phyloP scores from a whole-genome alignment of 2,113 vertebrate species.

The Ptychochromis oligacanthus region DNA sequence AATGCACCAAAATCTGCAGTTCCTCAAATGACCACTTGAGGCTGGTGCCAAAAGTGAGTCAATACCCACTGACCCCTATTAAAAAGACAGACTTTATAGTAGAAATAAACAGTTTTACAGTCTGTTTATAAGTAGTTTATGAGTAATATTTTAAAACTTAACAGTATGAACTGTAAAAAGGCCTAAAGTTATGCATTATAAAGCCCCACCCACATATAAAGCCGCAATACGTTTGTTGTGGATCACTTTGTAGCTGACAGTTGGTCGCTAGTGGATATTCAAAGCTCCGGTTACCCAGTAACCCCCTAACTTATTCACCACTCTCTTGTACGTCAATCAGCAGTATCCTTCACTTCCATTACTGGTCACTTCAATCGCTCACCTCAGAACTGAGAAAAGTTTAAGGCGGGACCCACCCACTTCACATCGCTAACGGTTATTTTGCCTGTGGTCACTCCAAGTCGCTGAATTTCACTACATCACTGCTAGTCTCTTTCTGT shows the following conservation, averaged over 20 bases:
- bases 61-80: not conserved
- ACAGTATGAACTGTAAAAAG: not conserved
- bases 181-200: not conserved
- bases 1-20: not conserved
- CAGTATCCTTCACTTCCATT: not conserved
- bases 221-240: not conserved
- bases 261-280: not conserved
- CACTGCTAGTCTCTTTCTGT: not conserved
- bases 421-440: not conserved
- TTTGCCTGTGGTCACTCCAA: too few relatives aligned
- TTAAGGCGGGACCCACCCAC: not conserved
- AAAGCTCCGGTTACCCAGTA: not conserved
- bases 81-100: not conserved
- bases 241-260: not conserved
- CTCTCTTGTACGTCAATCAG: not conserved
- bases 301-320: not conserved
- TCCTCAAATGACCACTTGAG: not conserved
- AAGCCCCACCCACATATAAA: not conserved
- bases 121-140: not conserved
- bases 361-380: not conserved
- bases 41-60: not conserved
- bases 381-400: not conserved
- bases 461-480: too few relatives aligned
- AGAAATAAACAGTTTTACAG: not conserved
- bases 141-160: not conserved